Conservation (phyloP, 2,797 vertebrate species). For the Botia almorhae region DNA sequence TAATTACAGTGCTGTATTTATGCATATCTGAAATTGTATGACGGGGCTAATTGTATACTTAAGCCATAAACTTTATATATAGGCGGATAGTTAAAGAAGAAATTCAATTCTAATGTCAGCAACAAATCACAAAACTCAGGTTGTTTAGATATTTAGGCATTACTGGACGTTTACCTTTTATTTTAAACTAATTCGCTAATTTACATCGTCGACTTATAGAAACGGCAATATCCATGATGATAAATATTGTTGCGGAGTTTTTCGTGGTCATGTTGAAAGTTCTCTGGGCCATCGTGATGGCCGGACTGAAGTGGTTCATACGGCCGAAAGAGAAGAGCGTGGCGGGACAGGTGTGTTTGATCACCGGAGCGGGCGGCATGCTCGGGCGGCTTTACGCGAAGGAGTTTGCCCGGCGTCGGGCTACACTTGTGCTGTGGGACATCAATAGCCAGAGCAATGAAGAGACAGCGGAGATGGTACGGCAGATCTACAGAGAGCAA, state of each 20-base stretch:
- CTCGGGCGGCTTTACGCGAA: conserved; percentile 95
- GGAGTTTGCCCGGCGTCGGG: conserved; percentile 94
- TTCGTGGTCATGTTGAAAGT: conserved; percentile 94
- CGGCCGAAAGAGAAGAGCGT: conserved; percentile 97
- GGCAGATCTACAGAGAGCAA: conserved; percentile 90
- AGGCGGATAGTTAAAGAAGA: conserved; percentile 1
- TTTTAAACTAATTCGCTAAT: background rate
- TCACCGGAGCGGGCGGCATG: conserved; percentile 95
- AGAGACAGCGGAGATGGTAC: conserved; percentile 95
- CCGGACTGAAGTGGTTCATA: conserved; percentile 92
- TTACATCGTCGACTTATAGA: background rate
- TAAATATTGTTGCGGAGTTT: conserved; percentile 93
- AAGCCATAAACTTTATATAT: conserved; percentile 5
- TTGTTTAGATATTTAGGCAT: conserved; percentile 4
- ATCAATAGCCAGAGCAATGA: conserved; percentile 97
- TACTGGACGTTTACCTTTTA: background rate
- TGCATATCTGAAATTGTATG: conserved; percentile 31
- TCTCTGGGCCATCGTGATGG: conserved; percentile 91
- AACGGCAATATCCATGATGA: conserved; percentile 63
- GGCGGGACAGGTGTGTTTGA: conserved; percentile 97
- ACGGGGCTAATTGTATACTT: conserved; percentile 22
- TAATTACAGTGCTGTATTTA: conserved; percentile 7
- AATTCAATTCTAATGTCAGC: background rate
- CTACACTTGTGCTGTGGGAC: conserved; percentile 95
- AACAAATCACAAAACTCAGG: conserved; percentile 21